These are phyloP conservation scores for Cheilosia scutellata DNA, from an alignment of 2,888 invertebrate genomes.

Conservation along the genomic window DNA sequence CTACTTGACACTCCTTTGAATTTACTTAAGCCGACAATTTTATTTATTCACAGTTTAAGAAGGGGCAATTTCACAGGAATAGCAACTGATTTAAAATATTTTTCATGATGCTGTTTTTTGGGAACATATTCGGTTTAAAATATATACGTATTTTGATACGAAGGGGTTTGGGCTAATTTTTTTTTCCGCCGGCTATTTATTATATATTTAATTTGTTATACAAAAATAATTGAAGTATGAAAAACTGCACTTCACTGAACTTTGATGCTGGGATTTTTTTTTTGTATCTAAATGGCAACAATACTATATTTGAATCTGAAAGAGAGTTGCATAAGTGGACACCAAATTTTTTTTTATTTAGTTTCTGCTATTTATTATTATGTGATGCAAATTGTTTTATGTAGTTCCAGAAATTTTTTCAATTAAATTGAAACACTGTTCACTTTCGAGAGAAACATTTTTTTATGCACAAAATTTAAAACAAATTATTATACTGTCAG, in stretches of 20 bases:
- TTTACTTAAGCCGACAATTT: constrained; percentile 46
- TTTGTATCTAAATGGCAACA: constrained; percentile 25
- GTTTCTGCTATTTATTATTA: background rate
- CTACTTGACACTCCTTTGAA: constrained; percentile 43
- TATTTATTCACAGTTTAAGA: constrained; percentile 30
- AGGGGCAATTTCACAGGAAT: background rate
- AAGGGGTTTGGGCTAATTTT: too few species aligned
- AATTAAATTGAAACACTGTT: too few species aligned
- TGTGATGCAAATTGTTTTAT: background rate
- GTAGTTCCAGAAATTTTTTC: too few species aligned
- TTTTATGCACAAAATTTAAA: too few species aligned
- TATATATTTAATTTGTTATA: constrained; percentile 14
- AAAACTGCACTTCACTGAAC: constrained; percentile 32
- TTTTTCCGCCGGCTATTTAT: background rate
- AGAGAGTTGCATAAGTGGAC: too few species aligned
- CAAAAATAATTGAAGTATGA: constrained; percentile 17
- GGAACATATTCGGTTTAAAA: too few species aligned
- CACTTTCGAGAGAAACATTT: too few species aligned
- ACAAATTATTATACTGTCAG: too few species aligned
- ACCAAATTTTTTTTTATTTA: background rate
- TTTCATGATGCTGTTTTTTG: background rate
- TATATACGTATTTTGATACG: background rate
- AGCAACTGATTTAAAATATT: constrained; percentile 10
- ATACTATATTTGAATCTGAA: background rate
- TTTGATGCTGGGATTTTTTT: constrained; percentile 16